Evolutionary conservation across 2,113 vertebrate genomes (phyloP).

Genomic region (Bubo bubo): DNA sequence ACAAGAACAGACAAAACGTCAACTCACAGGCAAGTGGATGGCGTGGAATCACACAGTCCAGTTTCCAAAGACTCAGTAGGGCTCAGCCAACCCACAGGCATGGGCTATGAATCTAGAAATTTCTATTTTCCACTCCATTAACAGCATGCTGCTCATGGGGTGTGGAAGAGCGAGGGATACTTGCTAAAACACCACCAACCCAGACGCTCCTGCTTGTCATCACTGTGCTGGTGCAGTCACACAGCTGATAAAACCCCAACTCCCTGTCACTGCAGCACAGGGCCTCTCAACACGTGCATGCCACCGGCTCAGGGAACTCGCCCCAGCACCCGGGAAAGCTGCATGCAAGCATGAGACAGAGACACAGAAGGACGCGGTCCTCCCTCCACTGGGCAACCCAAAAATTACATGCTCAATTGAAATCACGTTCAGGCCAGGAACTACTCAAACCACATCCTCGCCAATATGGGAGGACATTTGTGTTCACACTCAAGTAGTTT

Average conservation of each 20-base stretch:
- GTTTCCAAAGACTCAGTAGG: background rate
- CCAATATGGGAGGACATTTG: background rate
- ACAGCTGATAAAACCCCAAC: background rate
- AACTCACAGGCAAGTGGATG: background rate
- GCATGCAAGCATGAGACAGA: background rate
- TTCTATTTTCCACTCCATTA: background rate
- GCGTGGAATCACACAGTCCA: background rate
- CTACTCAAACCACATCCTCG: background rate
- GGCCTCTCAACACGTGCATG: fast-evolving
- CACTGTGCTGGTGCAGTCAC: too few relatives aligned
- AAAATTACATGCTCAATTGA: background rate
- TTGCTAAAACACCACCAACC: background rate
- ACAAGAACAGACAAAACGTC: background rate
- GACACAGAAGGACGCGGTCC: background rate
- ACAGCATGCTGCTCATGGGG: background rate
- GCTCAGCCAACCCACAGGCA: background rate
- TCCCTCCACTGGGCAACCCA: background rate
- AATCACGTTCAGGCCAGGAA: background rate
- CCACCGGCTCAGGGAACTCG: background rate
- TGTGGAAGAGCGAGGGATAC: background rate
- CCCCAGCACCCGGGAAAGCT: background rate
- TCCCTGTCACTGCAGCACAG: background rate
- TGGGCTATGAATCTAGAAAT: background rate
- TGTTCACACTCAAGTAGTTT: background rate
- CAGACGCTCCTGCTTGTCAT: background rate